Percentiles rank a stretch among this genome's conserved stretches.
Conservation (phyloP, 2,113 vertebrate genomes). For the Gobiocypris rarus region DNA sequence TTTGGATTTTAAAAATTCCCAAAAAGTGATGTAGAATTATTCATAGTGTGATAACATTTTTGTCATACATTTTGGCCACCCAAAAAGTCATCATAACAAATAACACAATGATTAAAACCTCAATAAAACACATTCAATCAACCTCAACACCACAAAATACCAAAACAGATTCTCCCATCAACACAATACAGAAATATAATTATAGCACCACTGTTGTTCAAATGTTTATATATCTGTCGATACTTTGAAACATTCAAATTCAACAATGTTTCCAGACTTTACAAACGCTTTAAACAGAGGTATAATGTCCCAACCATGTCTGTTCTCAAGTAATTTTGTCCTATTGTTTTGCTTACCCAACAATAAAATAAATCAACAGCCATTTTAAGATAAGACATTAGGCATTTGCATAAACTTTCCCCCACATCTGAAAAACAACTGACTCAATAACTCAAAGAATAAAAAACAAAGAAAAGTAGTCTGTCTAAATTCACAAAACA, state of each 20-base stretch:
- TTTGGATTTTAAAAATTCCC: neutral
- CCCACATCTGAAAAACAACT: conserved; percentile 14
- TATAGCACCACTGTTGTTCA: neutral
- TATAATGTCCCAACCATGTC: neutral
- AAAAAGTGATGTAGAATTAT: neutral
- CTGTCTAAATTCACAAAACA: neutral
- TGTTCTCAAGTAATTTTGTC: neutral
- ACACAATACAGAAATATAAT: neutral
- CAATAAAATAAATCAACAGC: neutral
- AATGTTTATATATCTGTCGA: neutral
- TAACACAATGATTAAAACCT: neutral
- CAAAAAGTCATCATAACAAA: neutral
- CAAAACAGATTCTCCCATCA: neutral
- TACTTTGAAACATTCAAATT: neutral
- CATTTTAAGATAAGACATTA: neutral
- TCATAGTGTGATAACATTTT: neutral
- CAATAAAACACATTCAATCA: neutral
- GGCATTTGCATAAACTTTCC: neutral
- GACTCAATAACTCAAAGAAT: neutral
- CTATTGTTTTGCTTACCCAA: neutral
- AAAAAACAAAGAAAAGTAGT: neutral
- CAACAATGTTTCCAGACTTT: neutral
- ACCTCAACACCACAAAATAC: neutral
- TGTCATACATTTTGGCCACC: neutral
- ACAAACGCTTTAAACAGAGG: neutral